Base-by-base conservation (phyloP, 2,113 vertebrate species). In the Pelvicachromis taeniatus region DNA sequence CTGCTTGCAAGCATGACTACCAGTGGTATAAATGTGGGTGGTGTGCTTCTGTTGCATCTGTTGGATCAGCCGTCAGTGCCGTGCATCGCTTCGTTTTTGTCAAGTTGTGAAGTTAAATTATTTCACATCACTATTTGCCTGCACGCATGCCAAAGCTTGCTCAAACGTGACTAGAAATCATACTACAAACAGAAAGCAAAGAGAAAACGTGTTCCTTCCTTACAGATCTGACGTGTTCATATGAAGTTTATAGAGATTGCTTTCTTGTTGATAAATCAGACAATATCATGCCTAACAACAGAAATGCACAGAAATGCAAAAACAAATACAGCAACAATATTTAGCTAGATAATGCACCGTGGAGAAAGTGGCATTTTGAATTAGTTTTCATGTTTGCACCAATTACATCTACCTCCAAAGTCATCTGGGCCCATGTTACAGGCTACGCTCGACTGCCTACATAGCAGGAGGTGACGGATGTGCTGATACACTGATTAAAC, bases 401-500 rank as follows among this genome's bases (percentile, higher is more conserved):
- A 50, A 17, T 63, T 2, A 45, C 14, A 56, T 80, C 61, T 33
- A 10, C 17, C 16, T 38, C 59, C 33, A n/a, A n/a, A 14, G 11
- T 31, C 4, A 59, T 40, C 5, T 6, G 40, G 4, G 58, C 16
- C 50, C 10, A 26, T 58, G 35, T 54, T 48, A 73, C 23, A 19
- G 26, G 53, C 61, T 53, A 59, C 26, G 52, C 70, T 31, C 33
- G 45, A 31, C 2, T 75, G 45, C 70, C 26, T 75, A 31, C 7
- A 31, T 33, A 75, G 70, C 70, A 33, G 26, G 70, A 75, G 65
- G 12, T 23, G n/a, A 68, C 3, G n/a, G 14, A 75, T 75, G 17
- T 33, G 26, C 70, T 75, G 70, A 75, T 75, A 17, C 23, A 48
- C 68, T 73, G 23, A 73, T 40, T n/a, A 38, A 78, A 81, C 31